Conservation (phyloP, 2,888 invertebrate species). For the Anthophora plumipes region DNA sequence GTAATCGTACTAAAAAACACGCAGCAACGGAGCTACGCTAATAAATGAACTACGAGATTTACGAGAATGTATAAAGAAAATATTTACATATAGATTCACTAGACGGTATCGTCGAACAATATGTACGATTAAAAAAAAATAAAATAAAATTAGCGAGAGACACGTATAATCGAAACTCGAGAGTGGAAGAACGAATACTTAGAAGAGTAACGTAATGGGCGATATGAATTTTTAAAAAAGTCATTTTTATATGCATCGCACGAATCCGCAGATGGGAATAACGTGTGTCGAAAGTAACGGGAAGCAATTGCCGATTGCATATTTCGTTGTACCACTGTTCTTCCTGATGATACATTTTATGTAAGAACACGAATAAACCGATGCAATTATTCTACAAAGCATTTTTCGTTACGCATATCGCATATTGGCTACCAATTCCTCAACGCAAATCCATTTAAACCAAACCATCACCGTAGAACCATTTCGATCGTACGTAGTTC, state of each 20-base stretch:
- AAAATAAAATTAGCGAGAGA: constrained; percentile 3
- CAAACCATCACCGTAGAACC: no score
- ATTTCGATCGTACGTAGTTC: no score
- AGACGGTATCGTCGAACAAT: constrained; percentile 48
- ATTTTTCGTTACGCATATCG: not conserved
- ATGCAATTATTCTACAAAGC: constrained; percentile 62
- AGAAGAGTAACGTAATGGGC: constrained; percentile 11
- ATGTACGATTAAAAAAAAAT: constrained; percentile 14
- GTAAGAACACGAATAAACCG: constrained; percentile 69
- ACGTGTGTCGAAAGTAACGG: constrained; percentile 68
- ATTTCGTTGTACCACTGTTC: constrained; percentile 34
- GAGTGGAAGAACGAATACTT: constrained; percentile 38
- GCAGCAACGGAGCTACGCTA: constrained; percentile 41
- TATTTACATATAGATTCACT: constrained; percentile 58
- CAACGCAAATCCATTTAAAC: not conserved
- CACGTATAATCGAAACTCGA: constrained; percentile 51
- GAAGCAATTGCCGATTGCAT: constrained; percentile 37
- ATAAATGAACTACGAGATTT: constrained; percentile 48
- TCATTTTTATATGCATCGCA: constrained; percentile 69
- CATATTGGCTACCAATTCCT: not conserved
- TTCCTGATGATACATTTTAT: constrained; percentile 69
- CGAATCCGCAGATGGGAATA: constrained; percentile 16
- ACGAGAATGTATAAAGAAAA: constrained; percentile 63
- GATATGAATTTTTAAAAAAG: constrained; percentile 63
- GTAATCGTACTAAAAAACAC: constrained; percentile 59